These are phyloP conservation scores for Enteromius paludinosus DNA, from an alignment of 2,797 vertebrate genomes.

Conservation along the genomic window DNA sequence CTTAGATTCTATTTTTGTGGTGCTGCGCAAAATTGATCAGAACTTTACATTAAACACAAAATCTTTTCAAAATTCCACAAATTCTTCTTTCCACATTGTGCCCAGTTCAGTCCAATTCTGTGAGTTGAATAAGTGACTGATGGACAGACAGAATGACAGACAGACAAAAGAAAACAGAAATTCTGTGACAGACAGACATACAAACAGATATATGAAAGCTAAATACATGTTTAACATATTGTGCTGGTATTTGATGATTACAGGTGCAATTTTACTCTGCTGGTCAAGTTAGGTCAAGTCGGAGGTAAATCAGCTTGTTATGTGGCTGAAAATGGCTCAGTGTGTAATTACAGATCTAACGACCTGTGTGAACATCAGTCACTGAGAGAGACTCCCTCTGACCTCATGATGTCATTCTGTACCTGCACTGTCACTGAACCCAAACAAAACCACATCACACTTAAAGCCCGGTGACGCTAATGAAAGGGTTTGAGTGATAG, in stretches of 20 bases:
- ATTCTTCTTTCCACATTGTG: background rate
- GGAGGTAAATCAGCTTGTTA: constrained; percentile 24
- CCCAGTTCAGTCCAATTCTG: background rate
- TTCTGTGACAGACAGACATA: background rate
- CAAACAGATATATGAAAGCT: background rate
- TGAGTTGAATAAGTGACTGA: background rate
- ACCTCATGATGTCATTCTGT: constrained; percentile 23
- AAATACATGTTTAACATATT: constrained; percentile 1
- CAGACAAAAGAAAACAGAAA: background rate
- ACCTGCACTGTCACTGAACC: background rate
- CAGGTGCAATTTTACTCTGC: constrained; percentile 19
- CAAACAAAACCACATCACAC: constrained; percentile 19
- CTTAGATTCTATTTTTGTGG: constrained; percentile 1
- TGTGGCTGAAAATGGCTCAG: constrained; percentile 1
- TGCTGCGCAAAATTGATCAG: background rate
- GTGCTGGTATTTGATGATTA: background rate
- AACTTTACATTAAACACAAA: background rate
- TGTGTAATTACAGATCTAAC: constrained; percentile 39
- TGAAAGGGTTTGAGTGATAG: background rate
- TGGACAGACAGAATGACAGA: background rate
- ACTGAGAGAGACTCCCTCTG: background rate
- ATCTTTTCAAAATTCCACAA: no score
- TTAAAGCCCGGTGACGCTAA: background rate
- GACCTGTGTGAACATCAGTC: constrained; percentile 35
- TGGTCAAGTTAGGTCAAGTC: constrained; percentile 15